Conservation (phyloP, 64 coral and sea anemone genomes). For the Platygyra sinensis region DNA sequence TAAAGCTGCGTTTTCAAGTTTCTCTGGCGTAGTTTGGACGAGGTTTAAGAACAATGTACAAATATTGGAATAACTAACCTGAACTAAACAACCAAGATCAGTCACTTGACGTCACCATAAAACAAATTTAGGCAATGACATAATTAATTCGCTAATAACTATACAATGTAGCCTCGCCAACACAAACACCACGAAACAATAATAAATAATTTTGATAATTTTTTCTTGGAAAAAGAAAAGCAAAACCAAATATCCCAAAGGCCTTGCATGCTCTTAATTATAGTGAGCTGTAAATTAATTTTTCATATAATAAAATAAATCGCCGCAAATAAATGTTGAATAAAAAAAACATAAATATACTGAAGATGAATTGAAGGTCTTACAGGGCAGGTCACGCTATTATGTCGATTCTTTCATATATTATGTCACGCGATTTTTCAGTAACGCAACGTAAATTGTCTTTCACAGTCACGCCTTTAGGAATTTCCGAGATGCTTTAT, state of each 20-base stretch:
- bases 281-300: slow-evolving; percentile 8
- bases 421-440: background rate
- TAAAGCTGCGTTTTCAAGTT: no score
- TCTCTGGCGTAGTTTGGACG: no score
- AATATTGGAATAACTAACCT: no score
- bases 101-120: background rate
- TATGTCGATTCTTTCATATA: background rate
- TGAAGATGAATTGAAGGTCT: background rate
- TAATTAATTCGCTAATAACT: background rate
- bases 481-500: no score
- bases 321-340: background rate
- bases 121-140: background rate
- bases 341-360: background rate
- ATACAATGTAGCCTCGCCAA: slow-evolving; percentile 4
- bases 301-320: background rate
- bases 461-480: background rate
- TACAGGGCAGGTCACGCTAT: background rate
- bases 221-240: slow-evolving; percentile 17
- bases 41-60: no score
- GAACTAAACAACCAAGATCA: no score
- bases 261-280: background rate
- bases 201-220: slow-evolving; percentile 14
- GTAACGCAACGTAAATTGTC: background rate
- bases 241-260: background rate
- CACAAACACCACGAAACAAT: background rate